Percentiles rank a stretch among this genome's conserved stretches.
Evolutionary conservation across 2,113 vertebrate species (phyloP).

Genomic region (Stictonetta naevosa): DNA sequence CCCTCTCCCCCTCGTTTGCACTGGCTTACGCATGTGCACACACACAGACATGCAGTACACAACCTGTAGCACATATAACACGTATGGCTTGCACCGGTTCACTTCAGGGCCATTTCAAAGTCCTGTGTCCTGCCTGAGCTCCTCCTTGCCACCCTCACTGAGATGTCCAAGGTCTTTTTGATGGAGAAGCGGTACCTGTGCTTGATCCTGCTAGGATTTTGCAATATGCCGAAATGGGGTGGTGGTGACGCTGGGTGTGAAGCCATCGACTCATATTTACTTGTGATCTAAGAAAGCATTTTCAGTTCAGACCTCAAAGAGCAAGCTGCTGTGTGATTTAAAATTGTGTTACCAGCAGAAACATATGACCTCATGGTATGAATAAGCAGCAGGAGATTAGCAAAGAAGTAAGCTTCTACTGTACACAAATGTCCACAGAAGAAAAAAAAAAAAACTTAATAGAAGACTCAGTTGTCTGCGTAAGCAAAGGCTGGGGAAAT

Average conservation of each 20-base stretch:
- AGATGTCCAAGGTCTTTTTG: background rate
- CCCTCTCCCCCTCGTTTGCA: background rate
- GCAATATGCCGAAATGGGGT: background rate
- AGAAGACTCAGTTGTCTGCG: background rate
- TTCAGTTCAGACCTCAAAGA: constrained; percentile 12
- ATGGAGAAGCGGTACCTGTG: background rate
- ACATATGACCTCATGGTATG: constrained; percentile 17
- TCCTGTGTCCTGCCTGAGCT: fast-evolving
- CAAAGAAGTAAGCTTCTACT: constrained; percentile 27
- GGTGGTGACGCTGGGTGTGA: background rate
- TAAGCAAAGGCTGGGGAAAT: constrained; percentile 32
- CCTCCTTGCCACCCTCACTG: background rate
- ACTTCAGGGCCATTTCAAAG: background rate
- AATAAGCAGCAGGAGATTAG: constrained; percentile 55
- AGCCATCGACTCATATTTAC: constrained; percentile 8
- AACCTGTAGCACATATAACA: fast-evolving
- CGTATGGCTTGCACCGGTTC: fast-evolving
- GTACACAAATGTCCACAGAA: background rate
- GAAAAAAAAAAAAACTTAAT: background rate
- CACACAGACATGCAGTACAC: background rate
- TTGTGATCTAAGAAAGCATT: constrained; percentile 3
- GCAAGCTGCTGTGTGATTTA: background rate
- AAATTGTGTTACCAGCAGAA: background rate
- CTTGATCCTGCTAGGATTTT: background rate
- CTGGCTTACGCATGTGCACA: fast-evolving